phyloP scores from a whole-genome alignment of 1,140 invertebrate species.

The honey bee (Apis mellifera) region Amel_HAv3.1 CM009932.2:10910001-10910500 shows the following conservation, averaged over 20 bases:
- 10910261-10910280: slow-evolving; percentile 31
- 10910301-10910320: slow-evolving; percentile 28
- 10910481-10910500: not conserved
- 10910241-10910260: slow-evolving; percentile 40
- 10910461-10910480: not conserved
- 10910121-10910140: slow-evolving; percentile 44
- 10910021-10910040: not conserved
- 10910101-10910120: not conserved
- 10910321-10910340: slow-evolving; percentile 42
- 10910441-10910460: not conserved
- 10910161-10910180: slow-evolving; percentile 48
- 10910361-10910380: slow-evolving; percentile 16
- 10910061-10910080: not conserved
- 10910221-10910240: slow-evolving; percentile 46
- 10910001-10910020: too few relatives aligned
- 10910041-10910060: too few relatives aligned
- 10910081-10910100: not conserved
- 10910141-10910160: slow-evolving; percentile 40
- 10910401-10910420: too few relatives aligned
- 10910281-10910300: slow-evolving; percentile 25
- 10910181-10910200: slow-evolving; percentile 26
- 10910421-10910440: not conserved
- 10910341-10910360: not conserved
- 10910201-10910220: slow-evolving; percentile 50
- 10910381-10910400: not conserved